These are phyloP conservation scores for Abrostola tripartita DNA, from an alignment of 2,888 invertebrate genomes.

Conservation along the genomic window DNA sequence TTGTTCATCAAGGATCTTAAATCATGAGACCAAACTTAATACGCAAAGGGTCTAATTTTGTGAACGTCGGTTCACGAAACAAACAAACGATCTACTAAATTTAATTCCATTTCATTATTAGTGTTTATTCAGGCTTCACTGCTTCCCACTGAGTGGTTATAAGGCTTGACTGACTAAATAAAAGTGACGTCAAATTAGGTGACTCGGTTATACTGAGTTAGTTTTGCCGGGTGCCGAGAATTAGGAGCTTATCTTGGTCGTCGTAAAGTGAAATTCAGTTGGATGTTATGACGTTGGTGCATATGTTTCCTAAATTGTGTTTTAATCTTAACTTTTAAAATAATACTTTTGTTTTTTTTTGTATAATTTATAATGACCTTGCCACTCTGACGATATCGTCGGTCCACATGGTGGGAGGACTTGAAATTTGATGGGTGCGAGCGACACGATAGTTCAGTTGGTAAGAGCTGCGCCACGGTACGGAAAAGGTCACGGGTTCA, in stretches of 20 bases:
- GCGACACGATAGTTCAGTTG: no score
- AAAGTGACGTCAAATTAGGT: constrained; percentile 45
- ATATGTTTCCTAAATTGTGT: constrained; percentile 11
- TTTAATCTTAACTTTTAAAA: not conserved
- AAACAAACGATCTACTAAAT: constrained; percentile 62
- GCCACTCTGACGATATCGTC: no score
- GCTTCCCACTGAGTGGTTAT: constrained; percentile 33
- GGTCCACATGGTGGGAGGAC: no score
- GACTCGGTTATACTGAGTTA: constrained; percentile 33
- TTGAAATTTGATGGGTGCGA: no score
- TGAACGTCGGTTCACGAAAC: constrained; percentile 50
- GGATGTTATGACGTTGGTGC: constrained; percentile 3
- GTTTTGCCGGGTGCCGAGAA: constrained; percentile 32
- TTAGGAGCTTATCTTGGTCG: constrained; percentile 21
- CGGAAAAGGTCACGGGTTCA: no score
- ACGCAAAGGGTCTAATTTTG: constrained; percentile 56
- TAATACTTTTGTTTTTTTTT: not conserved
- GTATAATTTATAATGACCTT: not conserved
- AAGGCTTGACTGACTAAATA: constrained; percentile 42
- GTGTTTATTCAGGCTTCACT: constrained; percentile 57
- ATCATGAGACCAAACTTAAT: constrained; percentile 52
- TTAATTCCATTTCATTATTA: constrained; percentile 62
- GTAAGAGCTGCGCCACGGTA: no score
- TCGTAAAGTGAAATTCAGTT: constrained; percentile 20
- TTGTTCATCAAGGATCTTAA: constrained; percentile 52